Base-by-base conservation (phyloP, 2,113 vertebrate genomes). In the Lota lota region DNA sequence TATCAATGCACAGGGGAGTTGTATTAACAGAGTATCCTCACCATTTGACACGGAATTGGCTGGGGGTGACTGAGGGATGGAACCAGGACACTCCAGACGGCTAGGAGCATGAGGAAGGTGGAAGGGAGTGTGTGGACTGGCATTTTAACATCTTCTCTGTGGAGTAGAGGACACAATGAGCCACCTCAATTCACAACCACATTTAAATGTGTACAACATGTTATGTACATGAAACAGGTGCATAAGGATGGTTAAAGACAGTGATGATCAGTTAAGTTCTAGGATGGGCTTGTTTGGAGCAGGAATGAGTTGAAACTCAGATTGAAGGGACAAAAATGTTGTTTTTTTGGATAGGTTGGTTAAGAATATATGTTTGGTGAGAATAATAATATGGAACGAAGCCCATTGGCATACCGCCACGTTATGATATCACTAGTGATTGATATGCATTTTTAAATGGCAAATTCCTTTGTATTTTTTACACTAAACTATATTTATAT, bases 121-220 rank as follows among this genome's bases (percentile, higher is more conserved):
- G 78, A 73, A 63, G 77, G 67, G 68, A 86, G 62, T 2, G 70
- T 15, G 71, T 79, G 74, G 85, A 80, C 73, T 60, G 68, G 84
- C 92, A 93, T 93, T 63, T 91, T 93, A 82, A 79, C 90, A 90
- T 90, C 83, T 77, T 88, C 75, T 67, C 91, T 92, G 84, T 24
- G 20, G 64, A 63, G 0, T 68, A 73, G 7, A 63, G 36, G 78
- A 67, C 3, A 7, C 1, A n/a, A n/a, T 17, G 53, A 56, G 53
- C 16, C 16, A 16, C 5, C 16, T 17, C 3, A 18, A n/a, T 17
- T 56, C 16, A 56, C 53, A 56, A 61, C 14, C 22, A 21, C 2
- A 2, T 61, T 17, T 16, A 16, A 14, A 21, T 61, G 18, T 7
- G 54, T 4, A 57, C 17, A 10, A 57, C n/a, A 19, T 57, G 17